Conservation (phyloP, 1,140 invertebrate species). For the Macrocentrus cingulum region DNA sequence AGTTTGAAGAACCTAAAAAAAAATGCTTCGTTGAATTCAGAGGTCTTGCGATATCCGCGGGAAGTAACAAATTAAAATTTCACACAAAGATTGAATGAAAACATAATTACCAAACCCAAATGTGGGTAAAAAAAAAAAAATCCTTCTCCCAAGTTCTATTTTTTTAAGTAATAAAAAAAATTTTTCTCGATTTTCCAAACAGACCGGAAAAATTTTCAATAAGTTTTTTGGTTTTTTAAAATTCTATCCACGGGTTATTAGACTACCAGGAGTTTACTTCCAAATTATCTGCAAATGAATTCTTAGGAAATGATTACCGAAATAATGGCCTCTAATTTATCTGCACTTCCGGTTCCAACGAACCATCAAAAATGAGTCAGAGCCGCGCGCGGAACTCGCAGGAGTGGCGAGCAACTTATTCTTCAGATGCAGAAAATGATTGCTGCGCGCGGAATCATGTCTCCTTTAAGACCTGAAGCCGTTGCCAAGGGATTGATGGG, state of each 20-base stretch:
- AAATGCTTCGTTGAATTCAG: background rate
- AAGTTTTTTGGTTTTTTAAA: background rate
- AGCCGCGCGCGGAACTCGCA: background rate
- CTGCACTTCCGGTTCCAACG: no score
- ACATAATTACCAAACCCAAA: background rate
- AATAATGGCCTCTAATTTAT: no score
- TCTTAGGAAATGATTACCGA: no score
- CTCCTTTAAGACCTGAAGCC: conserved; percentile 60
- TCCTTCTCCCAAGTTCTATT: no score
- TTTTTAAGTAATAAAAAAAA: no score
- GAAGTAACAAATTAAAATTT: conserved; percentile 7
- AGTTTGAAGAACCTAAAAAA: background rate
- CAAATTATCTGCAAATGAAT: no score
- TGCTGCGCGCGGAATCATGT: conserved; percentile 42
- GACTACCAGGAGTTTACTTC: no score
- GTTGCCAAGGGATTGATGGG: conserved; percentile 60
- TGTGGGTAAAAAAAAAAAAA: no score
- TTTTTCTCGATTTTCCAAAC: no score
- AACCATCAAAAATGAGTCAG: background rate
- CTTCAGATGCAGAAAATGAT: conserved; percentile 15
- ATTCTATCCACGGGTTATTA: no score
- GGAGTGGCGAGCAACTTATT: background rate
- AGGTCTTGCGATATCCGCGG: background rate
- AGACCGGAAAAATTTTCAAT: background rate
- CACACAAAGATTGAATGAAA: background rate